Base-by-base conservation (phyloP, 2,113 vertebrate genomes). In the Beaufortia kweichowensis region DNA sequence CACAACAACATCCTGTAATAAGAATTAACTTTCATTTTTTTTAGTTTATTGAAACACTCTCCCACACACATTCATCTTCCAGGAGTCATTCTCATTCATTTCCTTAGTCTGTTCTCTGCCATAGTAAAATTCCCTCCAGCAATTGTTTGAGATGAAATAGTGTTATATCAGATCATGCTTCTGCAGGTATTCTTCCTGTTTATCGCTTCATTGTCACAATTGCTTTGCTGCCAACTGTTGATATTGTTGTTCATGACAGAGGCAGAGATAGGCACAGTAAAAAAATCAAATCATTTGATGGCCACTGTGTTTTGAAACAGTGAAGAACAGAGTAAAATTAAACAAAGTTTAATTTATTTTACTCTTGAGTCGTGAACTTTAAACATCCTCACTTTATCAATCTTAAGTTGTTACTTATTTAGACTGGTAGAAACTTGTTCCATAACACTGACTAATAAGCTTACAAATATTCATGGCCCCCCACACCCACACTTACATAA, bases 71-170 rank as follows among this genome's bases (percentile, higher is more conserved):
- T 53, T 55, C n/a, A 63, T 62, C 75, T 68, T 62, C 60, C 63
- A 41, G 55, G 70, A 69, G 63, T 60, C 70, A 75, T 72, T 46
- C 59, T 41, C 23, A 56, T 55, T 71, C 55, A 21, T 41, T 55
- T 53, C 19, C 10, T 26, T 63, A 6, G 24, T 43, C 53, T 56
- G 12, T 68, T 66, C 62, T 79, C 70, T 84, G 78, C 50, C 86
- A 75, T 83, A 68, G 76, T 84, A 88, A 89, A 91, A 90, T 91
- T 86, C 88, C 88, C 87, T 83, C 4, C 23, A 86, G 90, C 90
- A 90, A 91, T 89, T 87, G 90, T 82, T 66, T 61, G 59, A 75
- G 79, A 87, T 50, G 53, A 72, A 75, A 85, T 23, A 84, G 87
- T 80, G 81, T 86, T 88, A 86, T 88, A 85, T 80, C 80, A 61